These are phyloP conservation scores for Corvus moneduloides DNA, from an alignment of 2,113 vertebrate genomes.

Conservation along the genomic window DNA sequence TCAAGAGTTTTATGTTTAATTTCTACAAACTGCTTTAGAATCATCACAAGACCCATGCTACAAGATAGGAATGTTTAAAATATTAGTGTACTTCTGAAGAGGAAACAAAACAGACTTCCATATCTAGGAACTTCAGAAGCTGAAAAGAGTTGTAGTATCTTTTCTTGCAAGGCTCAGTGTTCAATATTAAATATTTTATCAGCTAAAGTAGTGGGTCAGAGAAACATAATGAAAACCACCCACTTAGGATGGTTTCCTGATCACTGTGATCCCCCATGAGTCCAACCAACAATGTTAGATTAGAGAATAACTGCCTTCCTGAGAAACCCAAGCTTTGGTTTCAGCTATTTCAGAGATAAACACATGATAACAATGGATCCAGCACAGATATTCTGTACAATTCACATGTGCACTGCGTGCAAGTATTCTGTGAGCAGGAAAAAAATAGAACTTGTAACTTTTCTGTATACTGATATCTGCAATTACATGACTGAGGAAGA, in stretches of 20 bases:
- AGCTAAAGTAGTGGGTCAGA: not conserved
- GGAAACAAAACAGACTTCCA: not conserved
- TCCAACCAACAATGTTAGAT: not conserved
- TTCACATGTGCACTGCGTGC: not conserved
- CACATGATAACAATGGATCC: not conserved
- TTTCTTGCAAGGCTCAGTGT: not conserved
- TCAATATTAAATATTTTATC: not conserved
- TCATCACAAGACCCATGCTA: not conserved
- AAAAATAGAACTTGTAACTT: not conserved
- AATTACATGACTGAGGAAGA: conserved; percentile 44
- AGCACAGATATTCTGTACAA: not conserved
- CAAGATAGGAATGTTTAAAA: not conserved
- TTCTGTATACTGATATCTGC: not conserved
- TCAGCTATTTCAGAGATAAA: not conserved
- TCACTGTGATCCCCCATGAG: not conserved
- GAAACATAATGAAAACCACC: not conserved
- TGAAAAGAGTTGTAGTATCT: not conserved
- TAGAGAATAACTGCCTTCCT: not conserved
- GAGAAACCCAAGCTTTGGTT: not conserved
- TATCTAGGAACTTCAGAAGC: not conserved
- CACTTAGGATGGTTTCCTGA: not conserved
- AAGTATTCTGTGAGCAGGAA: not conserved
- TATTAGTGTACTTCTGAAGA: not conserved
- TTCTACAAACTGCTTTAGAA: not conserved
- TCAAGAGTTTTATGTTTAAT: not conserved